phyloP scores from a whole-genome alignment of 1,140 invertebrate species.

The Drosophila prosaltans region DNA sequence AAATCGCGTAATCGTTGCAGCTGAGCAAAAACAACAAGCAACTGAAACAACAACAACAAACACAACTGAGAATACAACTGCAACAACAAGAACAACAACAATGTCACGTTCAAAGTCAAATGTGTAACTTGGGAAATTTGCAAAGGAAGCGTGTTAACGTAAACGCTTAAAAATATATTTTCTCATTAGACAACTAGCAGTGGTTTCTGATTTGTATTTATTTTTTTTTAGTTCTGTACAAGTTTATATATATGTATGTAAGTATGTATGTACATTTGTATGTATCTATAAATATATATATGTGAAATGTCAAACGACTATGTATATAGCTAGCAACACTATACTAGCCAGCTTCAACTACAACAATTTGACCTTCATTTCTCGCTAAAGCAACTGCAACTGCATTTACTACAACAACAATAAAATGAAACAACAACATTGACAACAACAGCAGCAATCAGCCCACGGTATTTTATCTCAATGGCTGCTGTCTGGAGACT shows the following conservation, averaged over 20 bases:
- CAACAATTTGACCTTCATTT: slow-evolving; percentile 73
- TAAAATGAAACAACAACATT: slow-evolving; percentile 20
- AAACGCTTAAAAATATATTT: slow-evolving; percentile 80
- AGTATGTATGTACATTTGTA: not conserved
- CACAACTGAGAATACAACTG: not conserved
- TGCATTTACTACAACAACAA: slow-evolving; percentile 32
- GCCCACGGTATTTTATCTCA: slow-evolving; percentile 68
- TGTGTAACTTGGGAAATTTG: slow-evolving; percentile 70
- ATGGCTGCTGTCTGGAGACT: slow-evolving; percentile 61
- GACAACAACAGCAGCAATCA: slow-evolving; percentile 45
- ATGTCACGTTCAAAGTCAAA: slow-evolving; percentile 82
- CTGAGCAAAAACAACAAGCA: slow-evolving; percentile 51
- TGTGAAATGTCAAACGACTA: slow-evolving; percentile 75
- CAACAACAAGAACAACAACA: slow-evolving; percentile 51
- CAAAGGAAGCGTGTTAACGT: slow-evolving; percentile 75
- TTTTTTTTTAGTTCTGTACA: slow-evolving; percentile 53
- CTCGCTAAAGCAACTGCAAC: slow-evolving; percentile 60
- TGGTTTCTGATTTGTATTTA: slow-evolving; percentile 40
- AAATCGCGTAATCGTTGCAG: slow-evolving; percentile 72
- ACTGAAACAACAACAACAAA: slow-evolving; percentile 32
- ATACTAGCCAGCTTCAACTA: slow-evolving; percentile 27
- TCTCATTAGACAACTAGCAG: slow-evolving; percentile 75
- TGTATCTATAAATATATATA: slow-evolving; percentile 27
- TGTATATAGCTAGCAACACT: slow-evolving; percentile 10
- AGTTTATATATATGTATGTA: slow-evolving; percentile 53